Evolutionary conservation across 1,140 invertebrate species (phyloP).

Genomic region (Argopecten irradians): DNA sequence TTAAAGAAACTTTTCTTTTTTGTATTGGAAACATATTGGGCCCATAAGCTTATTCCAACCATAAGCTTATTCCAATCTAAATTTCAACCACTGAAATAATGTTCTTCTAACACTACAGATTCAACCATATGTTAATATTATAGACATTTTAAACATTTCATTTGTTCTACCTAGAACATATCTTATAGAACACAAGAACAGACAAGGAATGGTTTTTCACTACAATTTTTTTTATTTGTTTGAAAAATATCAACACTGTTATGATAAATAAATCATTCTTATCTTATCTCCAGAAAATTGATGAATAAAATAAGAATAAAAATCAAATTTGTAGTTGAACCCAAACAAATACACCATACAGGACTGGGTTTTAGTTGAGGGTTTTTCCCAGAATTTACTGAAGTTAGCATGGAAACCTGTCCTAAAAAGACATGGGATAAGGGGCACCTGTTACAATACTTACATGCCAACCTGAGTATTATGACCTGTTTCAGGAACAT

Average conservation of each 20-base stretch:
- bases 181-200: neutral
- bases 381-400: neutral
- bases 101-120: too few species aligned
- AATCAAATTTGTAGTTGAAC: neutral
- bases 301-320: neutral
- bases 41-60: too few species aligned
- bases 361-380: neutral
- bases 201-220: neutral
- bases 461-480: conserved; percentile 6
- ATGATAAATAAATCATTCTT: conserved; percentile 23
- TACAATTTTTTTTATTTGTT: conserved; percentile 14
- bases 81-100: too few species aligned
- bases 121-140: too few species aligned
- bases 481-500: too few species aligned
- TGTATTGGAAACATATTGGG: too few species aligned
- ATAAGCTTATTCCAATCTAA: too few species aligned
- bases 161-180: too few species aligned
- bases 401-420: neutral
- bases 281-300: neutral
- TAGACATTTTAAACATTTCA: too few species aligned
- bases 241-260: conserved; percentile 18
- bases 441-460: neutral
- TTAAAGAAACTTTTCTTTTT: too few species aligned
- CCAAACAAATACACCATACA: neutral
- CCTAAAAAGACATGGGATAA: neutral